Conservation (phyloP, 2,113 vertebrate genomes). For the Rhodinocichla rosea region DNA sequence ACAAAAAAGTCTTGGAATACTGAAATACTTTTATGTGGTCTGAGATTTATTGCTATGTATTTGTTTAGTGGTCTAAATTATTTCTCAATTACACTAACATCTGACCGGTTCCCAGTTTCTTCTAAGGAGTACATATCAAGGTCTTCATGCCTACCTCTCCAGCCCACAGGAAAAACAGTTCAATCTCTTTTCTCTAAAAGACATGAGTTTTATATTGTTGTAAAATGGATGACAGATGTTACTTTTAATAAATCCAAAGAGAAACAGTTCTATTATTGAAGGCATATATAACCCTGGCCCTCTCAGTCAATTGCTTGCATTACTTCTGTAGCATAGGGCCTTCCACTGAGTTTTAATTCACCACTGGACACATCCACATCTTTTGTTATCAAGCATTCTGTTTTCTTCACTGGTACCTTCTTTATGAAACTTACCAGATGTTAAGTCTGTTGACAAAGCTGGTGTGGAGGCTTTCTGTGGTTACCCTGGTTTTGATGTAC, state of each 20-base stretch:
- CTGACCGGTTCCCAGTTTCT: neutral
- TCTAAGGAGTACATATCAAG: neutral
- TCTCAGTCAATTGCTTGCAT: neutral
- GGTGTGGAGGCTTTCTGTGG: neutral
- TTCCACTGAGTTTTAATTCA: neutral
- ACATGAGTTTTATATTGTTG: neutral
- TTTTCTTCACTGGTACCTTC: neutral
- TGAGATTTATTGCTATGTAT: neutral
- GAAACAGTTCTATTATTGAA: neutral
- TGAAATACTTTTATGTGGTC: neutral
- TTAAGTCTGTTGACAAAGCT: neutral
- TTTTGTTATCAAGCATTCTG: neutral
- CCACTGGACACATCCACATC: neutral
- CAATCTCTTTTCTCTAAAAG: neutral
- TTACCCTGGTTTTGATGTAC: neutral
- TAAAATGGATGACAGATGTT: neutral
- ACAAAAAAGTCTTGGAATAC: neutral
- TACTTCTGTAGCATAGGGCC: neutral
- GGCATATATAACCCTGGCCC: fast-evolving
- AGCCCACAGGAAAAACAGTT: neutral
- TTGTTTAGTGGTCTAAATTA: neutral
- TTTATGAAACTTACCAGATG: neutral
- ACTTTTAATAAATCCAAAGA: neutral
- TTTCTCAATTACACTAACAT: neutral
- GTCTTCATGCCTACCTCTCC: neutral